Evolutionary conservation across 1,140 invertebrate species (phyloP).

Genomic region (Pachypeltis micranthus): DNA sequence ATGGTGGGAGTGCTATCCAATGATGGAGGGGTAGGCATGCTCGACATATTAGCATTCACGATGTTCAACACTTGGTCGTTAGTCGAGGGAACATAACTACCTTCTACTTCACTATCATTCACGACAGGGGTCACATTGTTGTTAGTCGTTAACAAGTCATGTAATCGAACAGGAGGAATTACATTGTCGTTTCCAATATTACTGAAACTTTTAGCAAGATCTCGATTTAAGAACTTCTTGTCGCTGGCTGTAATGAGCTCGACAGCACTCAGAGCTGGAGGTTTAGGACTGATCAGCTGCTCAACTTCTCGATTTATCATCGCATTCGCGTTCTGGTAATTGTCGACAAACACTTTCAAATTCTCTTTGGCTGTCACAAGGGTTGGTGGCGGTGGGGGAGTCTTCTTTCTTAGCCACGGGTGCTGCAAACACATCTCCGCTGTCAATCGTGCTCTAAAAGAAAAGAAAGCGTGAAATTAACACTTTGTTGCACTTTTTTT

Average conservation of each 20-base stretch:
- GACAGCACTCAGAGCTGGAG: slow-evolving; percentile 25
- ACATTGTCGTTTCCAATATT: not conserved
- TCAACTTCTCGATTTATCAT: not conserved
- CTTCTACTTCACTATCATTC: not conserved
- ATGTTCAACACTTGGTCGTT: not conserved
- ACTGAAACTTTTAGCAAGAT: not conserved
- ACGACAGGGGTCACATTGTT: not conserved
- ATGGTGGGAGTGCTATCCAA: not conserved
- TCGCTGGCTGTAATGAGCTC: not conserved
- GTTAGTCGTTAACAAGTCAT: no score
- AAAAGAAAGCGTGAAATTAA: slow-evolving; percentile 7
- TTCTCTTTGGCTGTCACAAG: slow-evolving; percentile 57
- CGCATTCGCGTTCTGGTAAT: not conserved
- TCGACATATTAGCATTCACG: not conserved
- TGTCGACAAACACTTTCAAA: slow-evolving; percentile 67
- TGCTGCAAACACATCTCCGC: slow-evolving; percentile 61
- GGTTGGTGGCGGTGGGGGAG: slow-evolving; percentile 28
- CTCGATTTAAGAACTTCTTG: not conserved
- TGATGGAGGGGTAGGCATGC: not conserved
- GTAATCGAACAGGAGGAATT: not conserved
- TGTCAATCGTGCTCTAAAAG: slow-evolving; percentile 57
- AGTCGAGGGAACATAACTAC: not conserved
- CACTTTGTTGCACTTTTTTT: no score
- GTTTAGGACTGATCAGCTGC: not conserved
- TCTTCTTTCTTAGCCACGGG: slow-evolving; percentile 52